Evolutionary conservation across 1,140 invertebrate genomes (phyloP).

Genomic region (Papilio aristodemus): DNA sequence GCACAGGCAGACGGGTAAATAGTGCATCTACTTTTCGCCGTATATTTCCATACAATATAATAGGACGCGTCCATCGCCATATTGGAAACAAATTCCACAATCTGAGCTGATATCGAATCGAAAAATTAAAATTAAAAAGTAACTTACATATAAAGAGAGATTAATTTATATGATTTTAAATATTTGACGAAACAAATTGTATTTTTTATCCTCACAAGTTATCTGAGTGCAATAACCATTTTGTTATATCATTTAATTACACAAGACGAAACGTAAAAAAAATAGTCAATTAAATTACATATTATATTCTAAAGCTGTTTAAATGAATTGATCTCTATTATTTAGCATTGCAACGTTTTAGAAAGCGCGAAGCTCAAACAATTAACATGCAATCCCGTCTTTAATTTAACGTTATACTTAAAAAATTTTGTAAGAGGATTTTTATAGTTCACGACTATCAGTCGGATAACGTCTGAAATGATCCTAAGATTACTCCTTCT

Average conservation of each 20-base stretch:
- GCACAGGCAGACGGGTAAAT: too few relatives aligned
- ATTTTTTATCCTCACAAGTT: too few relatives aligned
- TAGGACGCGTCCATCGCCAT: too few relatives aligned
- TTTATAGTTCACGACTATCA: neutral
- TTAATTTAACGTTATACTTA: slow-evolving; percentile 36
- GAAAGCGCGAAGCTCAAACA: slow-evolving; percentile 43
- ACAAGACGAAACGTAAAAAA: neutral
- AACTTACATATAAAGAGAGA: too few relatives aligned
- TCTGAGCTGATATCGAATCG: too few relatives aligned
- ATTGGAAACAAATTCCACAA: too few relatives aligned
- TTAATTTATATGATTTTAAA: too few relatives aligned
- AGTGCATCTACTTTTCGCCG: too few relatives aligned
- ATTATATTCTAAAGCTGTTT: neutral
- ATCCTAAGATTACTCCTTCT: neutral
- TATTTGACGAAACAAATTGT: too few relatives aligned
- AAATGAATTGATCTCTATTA: neutral
- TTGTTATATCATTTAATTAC: neutral
- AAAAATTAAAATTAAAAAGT: too few relatives aligned
- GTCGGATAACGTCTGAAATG: neutral
- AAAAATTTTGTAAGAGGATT: slow-evolving; percentile 32
- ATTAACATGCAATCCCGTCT: slow-evolving; percentile 43
- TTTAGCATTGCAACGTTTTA: slow-evolving; percentile 37
- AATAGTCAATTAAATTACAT: neutral
- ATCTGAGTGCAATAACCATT: neutral
- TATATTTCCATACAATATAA: too few relatives aligned